Conservation (phyloP, 92 coral and sea anemone species). For the Zoanthus gigantus region DNA sequence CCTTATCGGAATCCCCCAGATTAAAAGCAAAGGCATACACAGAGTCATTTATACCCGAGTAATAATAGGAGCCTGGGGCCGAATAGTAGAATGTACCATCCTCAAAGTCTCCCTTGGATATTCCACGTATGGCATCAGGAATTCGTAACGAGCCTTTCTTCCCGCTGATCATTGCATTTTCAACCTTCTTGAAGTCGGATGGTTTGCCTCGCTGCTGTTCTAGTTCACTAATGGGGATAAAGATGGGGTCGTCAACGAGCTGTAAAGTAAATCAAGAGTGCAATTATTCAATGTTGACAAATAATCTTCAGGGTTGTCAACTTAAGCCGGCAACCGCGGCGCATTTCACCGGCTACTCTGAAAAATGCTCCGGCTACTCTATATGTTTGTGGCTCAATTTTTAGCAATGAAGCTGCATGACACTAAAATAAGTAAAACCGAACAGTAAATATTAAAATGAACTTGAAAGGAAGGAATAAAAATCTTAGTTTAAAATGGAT, state of each 20-base stretch:
- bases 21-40: conserved; percentile 97
- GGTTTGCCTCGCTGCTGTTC: conserved; percentile 90
- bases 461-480: no score
- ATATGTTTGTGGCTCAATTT: no score
- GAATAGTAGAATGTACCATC: conserved; percentile 90
- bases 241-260: conserved; percentile 99
- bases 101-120: conserved; percentile 97
- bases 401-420: no score
- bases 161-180: conserved; percentile 86
- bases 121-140: conserved; percentile 92
- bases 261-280: conserved; percentile 19
- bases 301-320: no score
- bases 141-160: conserved; percentile 87
- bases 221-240: conserved; percentile 88
- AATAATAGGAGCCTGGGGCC: conserved; percentile 91
- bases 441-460: no score
- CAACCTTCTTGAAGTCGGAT: conserved; percentile 73
- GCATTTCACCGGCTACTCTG: no score
- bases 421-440: no score
- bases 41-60: conserved; percentile 92
- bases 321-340: no score
- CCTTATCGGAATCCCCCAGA: conserved; percentile 92
- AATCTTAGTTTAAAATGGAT: no score
- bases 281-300: no score
- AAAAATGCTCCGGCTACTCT: no score